A percentile compares a stretch with the other conserved stretches of the same genome.
phyloP scores from a whole-genome alignment of 1,140 invertebrate genomes.

The Drosophila pandora region DNA sequence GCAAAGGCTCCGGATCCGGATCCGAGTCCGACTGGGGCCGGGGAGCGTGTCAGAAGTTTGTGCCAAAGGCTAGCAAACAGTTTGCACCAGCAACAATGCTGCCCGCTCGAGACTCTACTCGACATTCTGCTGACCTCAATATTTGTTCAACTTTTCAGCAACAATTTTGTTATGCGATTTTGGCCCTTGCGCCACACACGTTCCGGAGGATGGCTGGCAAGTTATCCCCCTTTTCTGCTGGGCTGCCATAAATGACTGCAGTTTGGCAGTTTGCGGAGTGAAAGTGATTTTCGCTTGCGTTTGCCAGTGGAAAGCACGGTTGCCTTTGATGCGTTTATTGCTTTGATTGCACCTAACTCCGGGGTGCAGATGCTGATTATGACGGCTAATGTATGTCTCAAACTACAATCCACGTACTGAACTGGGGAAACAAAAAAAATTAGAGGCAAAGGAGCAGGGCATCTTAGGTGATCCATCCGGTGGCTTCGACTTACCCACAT shows the following conservation, averaged over 20 bases:
- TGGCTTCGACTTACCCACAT: slow-evolving; percentile 47
- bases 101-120: slow-evolving; percentile 29
- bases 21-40: slow-evolving; percentile 24
- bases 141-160: slow-evolving; percentile 79
- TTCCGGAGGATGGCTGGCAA: neutral
- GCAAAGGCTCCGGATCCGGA: neutral
- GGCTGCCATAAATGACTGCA: slow-evolving; percentile 76
- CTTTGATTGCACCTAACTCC: slow-evolving; percentile 63
- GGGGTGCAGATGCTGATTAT: slow-evolving; percentile 19
- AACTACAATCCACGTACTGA: slow-evolving; percentile 41
- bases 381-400: slow-evolving; percentile 35
- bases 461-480: neutral
- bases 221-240: neutral
- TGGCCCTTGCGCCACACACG: neutral
- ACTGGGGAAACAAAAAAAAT: slow-evolving; percentile 20
- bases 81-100: slow-evolving; percentile 59
- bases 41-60: slow-evolving; percentile 66
- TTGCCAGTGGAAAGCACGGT: slow-evolving; percentile 20
- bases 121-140: slow-evolving; percentile 77
- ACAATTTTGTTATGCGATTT: slow-evolving; percentile 79
- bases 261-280: slow-evolving; percentile 73
- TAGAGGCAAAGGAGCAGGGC: slow-evolving; percentile 3
- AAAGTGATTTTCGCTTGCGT: slow-evolving; percentile 67
- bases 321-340: slow-evolving; percentile 66
- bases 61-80: slow-evolving; percentile 73